Evolutionary conservation across 2,888 invertebrate species (phyloP).

Genomic region (Papilio gigon): DNA sequence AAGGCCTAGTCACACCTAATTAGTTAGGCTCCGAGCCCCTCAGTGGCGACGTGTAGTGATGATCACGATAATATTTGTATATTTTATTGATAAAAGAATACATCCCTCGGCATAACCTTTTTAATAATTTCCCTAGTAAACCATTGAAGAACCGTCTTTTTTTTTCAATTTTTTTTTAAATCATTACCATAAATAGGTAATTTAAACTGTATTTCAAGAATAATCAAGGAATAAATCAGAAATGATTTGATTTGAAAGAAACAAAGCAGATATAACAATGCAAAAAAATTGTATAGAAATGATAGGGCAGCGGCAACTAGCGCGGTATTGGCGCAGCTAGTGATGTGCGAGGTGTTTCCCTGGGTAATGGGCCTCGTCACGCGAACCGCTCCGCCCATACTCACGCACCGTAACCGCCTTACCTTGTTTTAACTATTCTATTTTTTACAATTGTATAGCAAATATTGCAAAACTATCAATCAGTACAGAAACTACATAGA

Average conservation of each 20-base stretch:
- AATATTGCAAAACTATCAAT: background rate
- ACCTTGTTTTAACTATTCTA: slow-evolving; percentile 32
- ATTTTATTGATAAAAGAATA: no score
- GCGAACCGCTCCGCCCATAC: slow-evolving; percentile 78
- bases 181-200: no score
- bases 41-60: no score
- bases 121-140: no score
- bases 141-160: no score
- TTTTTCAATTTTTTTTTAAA: no score
- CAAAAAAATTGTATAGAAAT: slow-evolving; percentile 46
- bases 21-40: no score
- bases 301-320: slow-evolving; percentile 54
- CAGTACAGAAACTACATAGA: background rate
- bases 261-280: background rate
- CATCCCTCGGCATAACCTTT: no score
- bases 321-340: slow-evolving; percentile 76
- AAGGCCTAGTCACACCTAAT: no score
- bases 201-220: background rate
- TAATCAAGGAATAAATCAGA: background rate
- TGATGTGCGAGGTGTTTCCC: slow-evolving; percentile 79
- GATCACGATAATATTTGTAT: no score
- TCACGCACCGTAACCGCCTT: slow-evolving; percentile 59
- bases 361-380: slow-evolving; percentile 73
- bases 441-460: background rate
- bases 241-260: slow-evolving; percentile 6